Base-by-base conservation (phyloP, 2,888 invertebrate genomes). In the Diaphora mendica region DNA sequence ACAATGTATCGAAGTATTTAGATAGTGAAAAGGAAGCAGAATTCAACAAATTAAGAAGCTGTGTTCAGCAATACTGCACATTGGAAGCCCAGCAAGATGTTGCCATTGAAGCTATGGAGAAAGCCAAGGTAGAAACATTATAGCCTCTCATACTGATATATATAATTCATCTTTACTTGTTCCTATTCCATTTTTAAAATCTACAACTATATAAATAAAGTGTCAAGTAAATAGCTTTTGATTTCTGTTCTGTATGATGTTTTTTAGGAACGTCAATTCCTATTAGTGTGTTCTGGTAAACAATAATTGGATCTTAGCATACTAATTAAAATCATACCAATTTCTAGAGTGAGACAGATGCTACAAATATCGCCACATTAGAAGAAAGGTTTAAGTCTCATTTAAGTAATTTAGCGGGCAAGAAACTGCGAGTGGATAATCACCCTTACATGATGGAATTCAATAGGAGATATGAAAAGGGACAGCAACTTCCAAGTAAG, bases 1-100 rank as follows among this genome's bases (percentile, higher is more conserved):
- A 94, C 64, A 94, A 95, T 71, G 88, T 94, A 39, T 88, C 90
- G 2, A 94, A 93, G 82, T 94, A 95, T 86, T 84, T 95, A 74
- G 91, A 93, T 70, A 84, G 86, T 13, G 93, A 93, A 51, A 93
- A 91, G 77, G 90, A 92, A 66, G 86, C 84, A 0, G 91, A 93
- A 79, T 91, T 92, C 74, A 80, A 82, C 17, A 91, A 92, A 80
- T 83, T 95, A 0, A 90, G 89, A 73, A 81, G 83, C 64, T 91
- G 89, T 78, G 92, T 94, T 0, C 85, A 90, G 74, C 89, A 89
- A 73, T 95, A 95, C 81, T 94, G 94, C 77, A 77, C 88, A 67
- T 78, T 92, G 73, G 94, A 95, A 81, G 91, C 92, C 0, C 89
- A 90, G 70, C 89, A 93, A 77, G 90, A 92, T 44, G 92, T 92